Evolutionary conservation across 2,797 vertebrate species (phyloP).

Genomic region (Phoeniculus purpureus): DNA sequence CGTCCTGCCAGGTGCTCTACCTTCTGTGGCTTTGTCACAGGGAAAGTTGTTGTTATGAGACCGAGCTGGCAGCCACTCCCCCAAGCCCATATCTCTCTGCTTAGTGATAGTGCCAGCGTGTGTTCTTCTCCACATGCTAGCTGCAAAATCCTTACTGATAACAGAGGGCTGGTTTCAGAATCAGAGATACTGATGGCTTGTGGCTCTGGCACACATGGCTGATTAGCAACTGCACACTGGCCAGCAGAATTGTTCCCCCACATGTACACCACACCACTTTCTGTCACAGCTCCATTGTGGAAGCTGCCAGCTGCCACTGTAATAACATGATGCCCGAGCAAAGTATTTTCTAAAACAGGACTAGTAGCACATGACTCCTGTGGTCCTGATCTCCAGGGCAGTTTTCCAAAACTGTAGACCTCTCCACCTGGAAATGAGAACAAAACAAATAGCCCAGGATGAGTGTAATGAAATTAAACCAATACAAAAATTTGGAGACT

Average conservation of each 20-base stretch:
- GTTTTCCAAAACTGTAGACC: conserved; percentile 91
- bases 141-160: conserved; percentile 85
- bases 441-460: background rate
- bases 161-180: conserved; percentile 76
- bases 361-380: conserved; percentile 58
- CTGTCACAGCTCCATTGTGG: conserved; percentile 91
- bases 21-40: conserved; percentile 90
- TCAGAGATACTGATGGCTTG: conserved; percentile 86
- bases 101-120: conserved; percentile 88
- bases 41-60: conserved; percentile 81
- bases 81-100: conserved; percentile 95
- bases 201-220: conserved; percentile 85
- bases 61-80: conserved; percentile 91
- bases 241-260: conserved; percentile 92
- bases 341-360: conserved; percentile 84
- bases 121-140: conserved; percentile 92
- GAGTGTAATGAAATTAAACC: background rate
- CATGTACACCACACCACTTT: conserved; percentile 90
- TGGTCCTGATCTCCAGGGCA: conserved; percentile 84
- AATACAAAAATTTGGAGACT: background rate
- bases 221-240: conserved; percentile 88
- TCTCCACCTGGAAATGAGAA: conserved; percentile 82
- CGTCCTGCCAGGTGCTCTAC: conserved; percentile 90
- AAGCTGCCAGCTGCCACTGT: conserved; percentile 89
- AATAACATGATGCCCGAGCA: conserved; percentile 85